phyloP scores from a whole-genome alignment of 2,797 vertebrate genomes.

The Gouania willdenowi region DNA sequence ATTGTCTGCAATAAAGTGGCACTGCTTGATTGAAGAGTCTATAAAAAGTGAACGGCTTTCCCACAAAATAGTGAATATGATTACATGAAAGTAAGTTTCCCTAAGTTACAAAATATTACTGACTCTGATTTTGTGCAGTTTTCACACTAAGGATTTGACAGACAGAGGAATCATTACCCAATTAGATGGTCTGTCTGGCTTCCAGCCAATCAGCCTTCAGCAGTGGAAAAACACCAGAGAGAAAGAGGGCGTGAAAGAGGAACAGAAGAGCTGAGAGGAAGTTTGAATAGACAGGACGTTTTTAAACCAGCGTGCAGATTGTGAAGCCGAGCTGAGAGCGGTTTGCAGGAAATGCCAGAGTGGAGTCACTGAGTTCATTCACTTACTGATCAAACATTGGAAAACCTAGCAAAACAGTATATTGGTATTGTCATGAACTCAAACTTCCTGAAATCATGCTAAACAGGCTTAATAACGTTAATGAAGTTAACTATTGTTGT shows the following conservation, averaged over 20 bases:
- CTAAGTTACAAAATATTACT: background rate
- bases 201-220: constrained; percentile 33
- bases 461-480: too few species aligned
- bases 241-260: constrained; percentile 21
- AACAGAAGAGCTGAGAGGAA: constrained; percentile 8
- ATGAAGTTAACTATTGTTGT: background rate
- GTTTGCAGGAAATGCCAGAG: too few species aligned
- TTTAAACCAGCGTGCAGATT: constrained; percentile 1
- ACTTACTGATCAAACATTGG: too few species aligned
- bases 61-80: background rate
- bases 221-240: constrained; percentile 56
- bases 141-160: background rate
- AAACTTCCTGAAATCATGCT: too few species aligned
- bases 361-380: constrained; percentile 20
- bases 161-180: constrained; percentile 6
- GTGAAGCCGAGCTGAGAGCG: constrained; percentile 4
- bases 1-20: constrained; percentile 13
- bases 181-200: constrained; percentile 24
- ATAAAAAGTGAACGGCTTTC: background rate
- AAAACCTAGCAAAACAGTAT: too few species aligned
- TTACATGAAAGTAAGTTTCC: background rate
- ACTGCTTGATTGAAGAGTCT: constrained; percentile 1
- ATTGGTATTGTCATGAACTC: background rate
- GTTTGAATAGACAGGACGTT: constrained; percentile 7
- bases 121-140: background rate